These are phyloP conservation scores for Dysmachus trigonus DNA, from an alignment of 2,888 invertebrate genomes.

Conservation along the genomic window DNA sequence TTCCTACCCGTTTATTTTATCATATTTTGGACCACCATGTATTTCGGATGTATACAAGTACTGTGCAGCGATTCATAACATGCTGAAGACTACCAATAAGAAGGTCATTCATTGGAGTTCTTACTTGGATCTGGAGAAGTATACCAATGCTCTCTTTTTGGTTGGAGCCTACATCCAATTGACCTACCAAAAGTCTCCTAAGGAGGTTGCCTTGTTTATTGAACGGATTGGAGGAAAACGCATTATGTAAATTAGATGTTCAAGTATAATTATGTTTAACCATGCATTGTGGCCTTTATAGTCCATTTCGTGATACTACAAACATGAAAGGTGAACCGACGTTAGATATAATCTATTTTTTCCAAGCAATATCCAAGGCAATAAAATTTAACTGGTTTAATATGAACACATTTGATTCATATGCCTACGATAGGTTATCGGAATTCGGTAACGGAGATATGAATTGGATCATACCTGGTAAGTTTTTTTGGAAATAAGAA, in stretches of 20 bases:
- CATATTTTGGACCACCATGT: conserved; percentile 91
- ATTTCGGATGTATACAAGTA: conserved; percentile 86
- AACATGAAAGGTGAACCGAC: neutral
- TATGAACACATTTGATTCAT: conserved; percentile 82
- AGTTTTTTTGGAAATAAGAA: conserved; percentile 62
- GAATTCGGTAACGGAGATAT: conserved; percentile 88
- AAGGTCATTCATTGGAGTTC: conserved; percentile 84
- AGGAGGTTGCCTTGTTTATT: neutral
- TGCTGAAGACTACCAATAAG: conserved; percentile 73
- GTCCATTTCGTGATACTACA: conserved; percentile 62
- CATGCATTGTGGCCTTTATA: conserved; percentile 14
- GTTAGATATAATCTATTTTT: conserved; percentile 52
- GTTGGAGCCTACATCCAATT: conserved; percentile 82
- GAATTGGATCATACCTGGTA: conserved; percentile 88
- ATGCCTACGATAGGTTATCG: conserved; percentile 84
- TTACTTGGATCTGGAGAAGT: conserved; percentile 73
- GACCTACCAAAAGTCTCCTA: conserved; percentile 62
- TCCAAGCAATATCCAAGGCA: conserved; percentile 78
- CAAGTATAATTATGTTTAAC: neutral
- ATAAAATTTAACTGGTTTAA: conserved; percentile 78
- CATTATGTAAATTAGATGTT: neutral
- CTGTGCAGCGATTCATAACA: conserved; percentile 79
- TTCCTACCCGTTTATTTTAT: conserved; percentile 73
- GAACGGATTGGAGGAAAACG: neutral
- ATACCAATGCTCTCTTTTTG: conserved; percentile 88